Evolutionary conservation across 2,797 vertebrate species (phyloP), one percentile per base, ranked within the genome.

Genomic region (Tamandua tetradactyla): DNA sequence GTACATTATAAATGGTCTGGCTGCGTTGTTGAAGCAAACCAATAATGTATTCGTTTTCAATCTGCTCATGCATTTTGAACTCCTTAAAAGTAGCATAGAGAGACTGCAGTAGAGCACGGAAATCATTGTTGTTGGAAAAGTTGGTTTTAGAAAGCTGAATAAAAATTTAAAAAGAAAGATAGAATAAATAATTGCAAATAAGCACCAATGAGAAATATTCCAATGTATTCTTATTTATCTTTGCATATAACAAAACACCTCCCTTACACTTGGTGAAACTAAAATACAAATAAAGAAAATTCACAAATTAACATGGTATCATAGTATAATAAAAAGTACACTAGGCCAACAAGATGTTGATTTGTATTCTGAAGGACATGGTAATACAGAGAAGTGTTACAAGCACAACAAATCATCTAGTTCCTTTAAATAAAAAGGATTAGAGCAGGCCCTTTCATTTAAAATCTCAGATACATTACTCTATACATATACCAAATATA

Each of bases 61-160:
- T 99, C 97, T 99, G 99, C 93, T 99, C 99, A 0, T 99, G 99
- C 99, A 99, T 99, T 98, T 99, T 99, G 98, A 99, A 99, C 98
- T 99, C 99, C 95, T 99, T 99, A 95, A 99, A 99, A n/a, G 99
- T 99, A 97, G 98, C 99, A 91, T 99, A 99, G 42, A 99, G 98
- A 2, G 99, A 99, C 94, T 99, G 99, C 4, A 99, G 99, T 72
- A 99, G 99, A 12, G 99, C 99, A 74, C 99, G 99, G 98, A 99
- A 99, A 72, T 99, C 99, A 94, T 98, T 99, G 98, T 99, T 99
- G 99, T 99, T 99, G 98, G 99, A 99, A 98, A 99, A 99, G 98
- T 99, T 99, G 95, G 99, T 99, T 97, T 99, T 99, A 18, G 99
- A 99, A 96, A 99, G 98, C 99, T 99, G 98, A 40, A 86, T 84